Evolutionary conservation across 1,140 invertebrate species (phyloP).

Genomic region (Zaprionus lachaisei): DNA sequence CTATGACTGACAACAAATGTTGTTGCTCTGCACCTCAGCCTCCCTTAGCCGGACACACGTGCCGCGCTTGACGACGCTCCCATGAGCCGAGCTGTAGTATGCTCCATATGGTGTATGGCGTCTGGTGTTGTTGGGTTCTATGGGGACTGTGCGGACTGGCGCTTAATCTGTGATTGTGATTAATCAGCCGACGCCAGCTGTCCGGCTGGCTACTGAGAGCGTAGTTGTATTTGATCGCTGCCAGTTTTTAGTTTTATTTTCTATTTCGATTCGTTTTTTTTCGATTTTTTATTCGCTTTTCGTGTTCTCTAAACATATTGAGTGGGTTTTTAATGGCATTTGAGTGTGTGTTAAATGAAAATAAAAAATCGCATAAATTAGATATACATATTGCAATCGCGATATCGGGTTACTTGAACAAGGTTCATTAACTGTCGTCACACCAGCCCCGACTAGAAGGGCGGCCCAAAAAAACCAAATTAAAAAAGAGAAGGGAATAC

Average conservation of each 20-base stretch:
- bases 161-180: slow-evolving; percentile 80
- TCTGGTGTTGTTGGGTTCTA: neutral
- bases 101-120: neutral
- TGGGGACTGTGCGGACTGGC: slow-evolving; percentile 33
- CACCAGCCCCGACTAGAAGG: slow-evolving; percentile 3
- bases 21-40: neutral
- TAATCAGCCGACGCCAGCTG: slow-evolving; percentile 68
- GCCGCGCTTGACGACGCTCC: slow-evolving; percentile 40
- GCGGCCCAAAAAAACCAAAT: neutral
- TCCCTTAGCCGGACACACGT: slow-evolving; percentile 43
- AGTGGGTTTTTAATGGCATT: slow-evolving; percentile 71
- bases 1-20: neutral
- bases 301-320: slow-evolving; percentile 61
- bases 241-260: slow-evolving; percentile 50
- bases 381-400: slow-evolving; percentile 75
- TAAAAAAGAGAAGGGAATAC: slow-evolving; percentile 66
- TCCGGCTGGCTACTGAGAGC: slow-evolving; percentile 64
- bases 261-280: slow-evolving; percentile 23
- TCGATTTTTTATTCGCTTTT: slow-evolving; percentile 35
- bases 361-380: slow-evolving; percentile 81
- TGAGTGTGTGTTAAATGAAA: slow-evolving; percentile 73
- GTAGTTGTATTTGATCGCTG: slow-evolving; percentile 62
- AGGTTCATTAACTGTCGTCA: slow-evolving; percentile 69
- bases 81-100: neutral
- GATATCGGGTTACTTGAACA: slow-evolving; percentile 77